Conservation (phyloP, 2,113 vertebrate genomes). For the Heterocephalus glaber region DNA sequence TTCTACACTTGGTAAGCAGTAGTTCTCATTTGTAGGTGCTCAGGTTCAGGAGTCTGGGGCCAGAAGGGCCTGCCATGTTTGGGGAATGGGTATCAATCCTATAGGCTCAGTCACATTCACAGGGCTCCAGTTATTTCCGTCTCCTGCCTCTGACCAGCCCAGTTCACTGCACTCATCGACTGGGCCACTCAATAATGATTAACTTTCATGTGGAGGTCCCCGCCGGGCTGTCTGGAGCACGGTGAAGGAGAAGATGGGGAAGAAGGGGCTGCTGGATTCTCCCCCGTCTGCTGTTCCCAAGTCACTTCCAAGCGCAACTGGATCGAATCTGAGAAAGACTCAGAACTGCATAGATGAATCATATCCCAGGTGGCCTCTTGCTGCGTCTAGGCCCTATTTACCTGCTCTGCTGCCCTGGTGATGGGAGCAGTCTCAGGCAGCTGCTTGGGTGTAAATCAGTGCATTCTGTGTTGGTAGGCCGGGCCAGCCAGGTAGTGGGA, state of each 20-base stretch:
- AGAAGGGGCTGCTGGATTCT: background rate
- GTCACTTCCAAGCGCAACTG: constrained; percentile 1
- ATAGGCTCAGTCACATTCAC: background rate
- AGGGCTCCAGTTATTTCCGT: background rate
- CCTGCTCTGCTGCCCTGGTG: background rate
- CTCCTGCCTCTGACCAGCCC: background rate
- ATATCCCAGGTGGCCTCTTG: background rate
- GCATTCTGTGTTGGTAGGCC: background rate
- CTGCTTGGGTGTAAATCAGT: constrained; percentile 40
- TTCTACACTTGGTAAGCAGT: background rate
- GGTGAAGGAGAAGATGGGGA: background rate
- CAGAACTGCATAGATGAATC: constrained; percentile 14
- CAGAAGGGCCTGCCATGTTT: background rate
- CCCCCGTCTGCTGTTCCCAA: background rate
- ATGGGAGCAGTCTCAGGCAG: constrained; percentile 62
- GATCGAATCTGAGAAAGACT: background rate
- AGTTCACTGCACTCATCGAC: background rate
- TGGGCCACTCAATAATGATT: constrained; percentile 4
- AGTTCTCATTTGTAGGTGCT: background rate
- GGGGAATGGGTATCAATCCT: background rate
- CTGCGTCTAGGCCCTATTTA: background rate
- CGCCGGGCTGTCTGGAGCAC: constrained; percentile 44
- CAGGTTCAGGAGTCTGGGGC: background rate
- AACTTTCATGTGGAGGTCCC: constrained; percentile 27
- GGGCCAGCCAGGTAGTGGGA: background rate